Evolutionary conservation across 2,113 vertebrate genomes (phyloP).

Genomic region (Clupea harengus): DNA sequence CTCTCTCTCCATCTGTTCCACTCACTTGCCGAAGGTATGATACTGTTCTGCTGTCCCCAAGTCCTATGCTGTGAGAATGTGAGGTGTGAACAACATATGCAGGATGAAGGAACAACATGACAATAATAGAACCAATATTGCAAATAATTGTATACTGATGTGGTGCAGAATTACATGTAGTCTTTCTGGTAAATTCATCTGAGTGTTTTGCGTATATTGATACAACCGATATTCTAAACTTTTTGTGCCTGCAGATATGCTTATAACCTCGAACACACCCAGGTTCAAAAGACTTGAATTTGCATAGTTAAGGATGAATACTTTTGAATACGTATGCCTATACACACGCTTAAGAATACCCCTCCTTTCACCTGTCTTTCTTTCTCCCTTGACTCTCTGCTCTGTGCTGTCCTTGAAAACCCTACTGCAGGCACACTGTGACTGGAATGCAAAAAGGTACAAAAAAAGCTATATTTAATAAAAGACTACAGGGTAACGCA

Average conservation of each 20-base stretch:
- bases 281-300: background rate
- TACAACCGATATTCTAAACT: too few relatives aligned
- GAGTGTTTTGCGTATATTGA: background rate
- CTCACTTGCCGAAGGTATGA: too few relatives aligned
- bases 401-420: constrained; percentile 19
- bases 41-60: background rate
- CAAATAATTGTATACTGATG: too few relatives aligned
- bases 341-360: background rate
- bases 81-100: background rate
- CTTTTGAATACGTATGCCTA: background rate
- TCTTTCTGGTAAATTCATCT: too few relatives aligned
- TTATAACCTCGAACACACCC: background rate
- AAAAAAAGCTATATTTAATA: background rate
- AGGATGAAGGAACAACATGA: background rate
- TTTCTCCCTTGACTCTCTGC: background rate
- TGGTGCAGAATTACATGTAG: too few relatives aligned
- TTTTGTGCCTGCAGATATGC: too few relatives aligned
- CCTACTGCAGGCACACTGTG: constrained; percentile 28
- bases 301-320: background rate
- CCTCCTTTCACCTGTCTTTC: background rate
- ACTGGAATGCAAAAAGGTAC: constrained; percentile 28
- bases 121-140: background rate
- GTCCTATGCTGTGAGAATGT: background rate
- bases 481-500: background rate
- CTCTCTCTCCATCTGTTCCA: background rate